These are phyloP conservation scores for Charina bottae DNA, from an alignment of 2,113 vertebrate species.

Conservation along the genomic window DNA sequence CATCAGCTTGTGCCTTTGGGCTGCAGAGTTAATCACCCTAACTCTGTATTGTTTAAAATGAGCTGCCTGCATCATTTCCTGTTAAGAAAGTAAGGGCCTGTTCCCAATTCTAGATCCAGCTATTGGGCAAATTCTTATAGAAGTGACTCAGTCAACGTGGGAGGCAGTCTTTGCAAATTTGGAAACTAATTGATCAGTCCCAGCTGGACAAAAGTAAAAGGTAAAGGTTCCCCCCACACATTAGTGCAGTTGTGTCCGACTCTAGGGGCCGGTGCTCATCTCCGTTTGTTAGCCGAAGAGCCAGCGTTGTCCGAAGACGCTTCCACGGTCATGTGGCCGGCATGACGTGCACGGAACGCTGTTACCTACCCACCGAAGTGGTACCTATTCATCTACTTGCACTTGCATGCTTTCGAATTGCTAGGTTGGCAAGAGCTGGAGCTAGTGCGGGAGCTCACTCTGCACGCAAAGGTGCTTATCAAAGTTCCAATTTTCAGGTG, in stretches of 20 bases:
- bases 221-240: too few relatives aligned
- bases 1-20: not conserved
- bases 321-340: too few relatives aligned
- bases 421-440: too few relatives aligned
- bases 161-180: not conserved
- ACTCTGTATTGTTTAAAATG: not conserved
- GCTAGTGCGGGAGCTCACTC: too few relatives aligned
- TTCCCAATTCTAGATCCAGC: not conserved
- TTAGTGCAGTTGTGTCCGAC: too few relatives aligned
- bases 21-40: not conserved
- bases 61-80: not conserved
- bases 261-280: too few relatives aligned
- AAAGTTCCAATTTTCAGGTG: not conserved
- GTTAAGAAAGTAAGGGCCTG: slow-evolving; percentile 13
- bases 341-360: too few relatives aligned
- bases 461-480: not conserved
- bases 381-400: too few relatives aligned
- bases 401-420: too few relatives aligned
- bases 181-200: not conserved
- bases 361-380: too few relatives aligned
- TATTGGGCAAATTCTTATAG: not conserved
- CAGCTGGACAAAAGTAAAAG: not conserved
- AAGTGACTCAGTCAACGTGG: not conserved
- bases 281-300: too few relatives aligned
- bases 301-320: too few relatives aligned